Base-by-base conservation (phyloP, 2,888 invertebrate species). In the Caradrina kadenii region DNA sequence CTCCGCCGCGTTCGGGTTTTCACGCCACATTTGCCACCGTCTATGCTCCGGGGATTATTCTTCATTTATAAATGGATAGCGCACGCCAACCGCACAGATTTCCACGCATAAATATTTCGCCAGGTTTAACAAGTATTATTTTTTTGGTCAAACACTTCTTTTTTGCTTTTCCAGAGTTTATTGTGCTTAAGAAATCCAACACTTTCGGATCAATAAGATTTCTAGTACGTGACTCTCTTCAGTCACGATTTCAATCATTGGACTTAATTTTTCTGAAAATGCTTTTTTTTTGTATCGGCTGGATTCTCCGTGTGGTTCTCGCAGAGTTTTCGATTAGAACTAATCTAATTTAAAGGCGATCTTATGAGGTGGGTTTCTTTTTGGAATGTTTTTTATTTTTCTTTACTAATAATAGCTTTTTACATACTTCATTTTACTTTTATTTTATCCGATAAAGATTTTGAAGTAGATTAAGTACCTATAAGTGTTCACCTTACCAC, bases 1-100 rank as follows among this genome's bases (percentile, higher is more conserved):
- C 89, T 90, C 84, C 87, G 86, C 83, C 90, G 90, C 91, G 91
- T 90, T 91, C 85, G 90, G 92, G 92, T 91, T 92, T 93, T 93
- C 93, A 94, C 94, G 92, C 87, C 92, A 94, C 94, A 93, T 95
- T 95, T 92, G 89, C 90, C 89, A 85, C 88, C 85, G 89, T 88
- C 92, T 91, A 90, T 92, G 89, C 91, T 87, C 87, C 85, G 75
- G 87, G 91, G 91, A 92, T 93, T 93, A 93, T 92, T 91, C 91
- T 88, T 89, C 90, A 90, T 93, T 93, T 93, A 93, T 93, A 93
- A 94, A 93, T 93, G 93, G 92, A 93, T 92, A 91, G 87, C 89
- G 87, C 85, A 90, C 86, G 89, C 89, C 87, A 89, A 87, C 86
- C 89, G 88, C 90, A 90, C 88, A 90, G 90, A 92, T 93, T 93